Base-by-base conservation (phyloP, 2,797 vertebrate genomes). In the Pseudotriccus pelzelni region DNA sequence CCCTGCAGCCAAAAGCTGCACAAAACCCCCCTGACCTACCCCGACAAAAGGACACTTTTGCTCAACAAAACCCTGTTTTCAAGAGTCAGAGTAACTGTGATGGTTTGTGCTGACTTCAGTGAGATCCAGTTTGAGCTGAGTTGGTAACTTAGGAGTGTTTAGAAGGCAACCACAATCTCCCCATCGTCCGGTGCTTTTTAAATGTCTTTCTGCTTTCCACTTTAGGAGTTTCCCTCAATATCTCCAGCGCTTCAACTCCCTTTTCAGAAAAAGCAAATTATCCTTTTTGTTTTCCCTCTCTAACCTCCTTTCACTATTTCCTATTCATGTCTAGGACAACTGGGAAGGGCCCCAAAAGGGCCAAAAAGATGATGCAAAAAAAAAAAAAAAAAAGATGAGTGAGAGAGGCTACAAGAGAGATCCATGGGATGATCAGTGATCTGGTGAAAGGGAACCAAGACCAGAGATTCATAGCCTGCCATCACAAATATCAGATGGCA, bases 381-480 rank as follows among this genome's bases (percentile, higher is more conserved):
- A 52, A 28, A 50, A 52, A 28, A 50, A n/a, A 66, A 28, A 27
- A 16, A 53, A 19, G 20, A 34, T 14, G 36, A 50, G 23, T 21
- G 49, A 62, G n/a, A 53, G n/a, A 50, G n/a, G 49, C 37, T 36
- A 8, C 5, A 30, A 4, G 1, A 60, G 23, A 55, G 34, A 58
- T 37, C 30, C 43, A 34, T 10, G 16, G 25, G n/a, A 46, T 41
- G 30, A 78, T 41, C 52, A n/a, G 39, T 24, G 14, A 3, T 8
- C 15, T 63, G n/a, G 19, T n/a, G 60, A 63, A 84, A 62, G 47
- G 32, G 30, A 55, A 25, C 14, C 44, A 37, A 32, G 32, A 37
- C 6, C 2, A 2, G 17, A 77, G 14, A 74, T 25, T 41, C 16
- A 18, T 2, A 30, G 10, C 12, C 22, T 63, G 2, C 1, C 47